Evolutionary conservation across 2,888 invertebrate genomes (phyloP), one percentile per base, ranked within the genome.

Genomic region (Caenorhabditis wallacei): DNA sequence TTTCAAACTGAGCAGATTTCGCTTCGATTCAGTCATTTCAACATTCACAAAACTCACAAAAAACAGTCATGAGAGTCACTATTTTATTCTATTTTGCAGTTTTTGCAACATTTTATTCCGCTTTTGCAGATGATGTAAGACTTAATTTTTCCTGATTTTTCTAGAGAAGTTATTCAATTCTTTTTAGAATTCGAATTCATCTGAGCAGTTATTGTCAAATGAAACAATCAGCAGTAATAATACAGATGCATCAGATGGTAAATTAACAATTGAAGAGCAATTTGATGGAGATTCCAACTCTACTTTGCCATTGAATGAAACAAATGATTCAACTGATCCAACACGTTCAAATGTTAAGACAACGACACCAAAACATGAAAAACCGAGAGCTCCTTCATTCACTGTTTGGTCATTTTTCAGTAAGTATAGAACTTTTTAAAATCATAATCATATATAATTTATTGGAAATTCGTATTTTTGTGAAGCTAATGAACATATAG

Each of bases 331-430:
- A 22, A 20, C 51, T n/a, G 64, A 51, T 40, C 53, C 70, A 4
- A 1, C 37, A 8, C 35, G 46, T 24, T 20, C 71, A 26, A 7
- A 24, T n/a, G 26, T 37, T 7, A 63, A 56, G 8, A 70, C 78
- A 0, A 76, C 81, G 18, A 68, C 75, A 1, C 57, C 59, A 8
- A 70, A 68, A 13, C 35, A 63, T n/a, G 78, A 54, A 20, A 72
- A 68, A 30, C 75, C 81, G 11, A 54, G 57, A 24, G 64, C 71
- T 57, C 81, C 81, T 20, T 81, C 81, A 11, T 81, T 81, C 53
- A 71, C 71, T 4, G 81, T 43, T 16, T 75, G 81, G 75, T 81
- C 75, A 10, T 81, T 81, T 51, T 81, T 81, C 71, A 57, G 81
- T 81, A 43, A 56, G 81, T 81, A 3, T 30, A 8, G 30, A 30